phyloP scores from a whole-genome alignment of 2,888 invertebrate species.

The Busseola fusca region DNA sequence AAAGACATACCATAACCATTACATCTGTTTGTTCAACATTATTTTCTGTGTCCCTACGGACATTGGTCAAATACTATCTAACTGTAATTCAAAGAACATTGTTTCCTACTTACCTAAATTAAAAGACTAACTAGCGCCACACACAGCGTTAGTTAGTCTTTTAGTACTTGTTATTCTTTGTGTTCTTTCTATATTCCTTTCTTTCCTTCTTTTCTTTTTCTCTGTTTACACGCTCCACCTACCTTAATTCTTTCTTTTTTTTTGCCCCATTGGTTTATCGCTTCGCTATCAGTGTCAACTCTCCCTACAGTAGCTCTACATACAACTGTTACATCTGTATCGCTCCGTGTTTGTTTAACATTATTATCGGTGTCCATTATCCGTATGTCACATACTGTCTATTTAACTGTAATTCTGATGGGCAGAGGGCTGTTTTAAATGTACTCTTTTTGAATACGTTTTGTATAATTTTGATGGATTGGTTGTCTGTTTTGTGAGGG shows the following conservation, averaged over 20 bases:
- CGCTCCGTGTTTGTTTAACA: slow-evolving; percentile 48
- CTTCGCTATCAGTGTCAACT: slow-evolving; percentile 15
- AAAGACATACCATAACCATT: too few species aligned
- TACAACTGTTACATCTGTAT: slow-evolving; percentile 54
- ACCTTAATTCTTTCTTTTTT: background rate
- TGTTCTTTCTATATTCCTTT: too few species aligned
- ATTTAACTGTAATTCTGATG: slow-evolving; percentile 57
- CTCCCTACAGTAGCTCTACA: slow-evolving; percentile 36
- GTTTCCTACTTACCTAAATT: background rate
- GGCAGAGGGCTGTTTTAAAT: slow-evolving; percentile 29
- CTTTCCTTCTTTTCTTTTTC: background rate
- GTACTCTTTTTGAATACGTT: slow-evolving; percentile 38
- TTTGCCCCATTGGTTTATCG: background rate
- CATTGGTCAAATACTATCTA: background rate
- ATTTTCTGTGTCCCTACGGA: background rate
- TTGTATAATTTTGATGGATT: slow-evolving; percentile 20
- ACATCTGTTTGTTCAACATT: too few species aligned
- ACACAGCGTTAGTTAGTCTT: background rate
- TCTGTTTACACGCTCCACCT: background rate
- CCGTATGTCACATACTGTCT: slow-evolving; percentile 57
- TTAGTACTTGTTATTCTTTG: background rate
- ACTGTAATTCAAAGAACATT: background rate
- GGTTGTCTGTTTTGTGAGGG: background rate
- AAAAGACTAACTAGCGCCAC: too few species aligned
- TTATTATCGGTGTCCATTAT: slow-evolving; percentile 58